phyloP scores from a whole-genome alignment of 2,113 vertebrate species.

The Caracal caracal region DNA sequence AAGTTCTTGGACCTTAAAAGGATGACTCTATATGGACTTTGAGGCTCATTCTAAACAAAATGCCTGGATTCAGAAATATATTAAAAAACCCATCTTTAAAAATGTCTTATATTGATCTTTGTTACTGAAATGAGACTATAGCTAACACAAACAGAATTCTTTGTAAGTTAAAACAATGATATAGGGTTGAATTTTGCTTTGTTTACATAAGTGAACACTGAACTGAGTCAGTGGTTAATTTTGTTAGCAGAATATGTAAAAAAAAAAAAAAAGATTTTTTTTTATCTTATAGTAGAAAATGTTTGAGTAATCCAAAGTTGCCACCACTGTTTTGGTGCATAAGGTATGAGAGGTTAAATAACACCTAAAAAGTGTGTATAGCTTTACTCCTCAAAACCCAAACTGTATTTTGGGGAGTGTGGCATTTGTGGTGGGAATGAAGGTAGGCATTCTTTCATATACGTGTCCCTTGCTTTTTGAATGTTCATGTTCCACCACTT shows the following conservation, averaged over 20 bases:
- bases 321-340: slow-evolving; percentile 50
- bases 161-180: slow-evolving; percentile 77
- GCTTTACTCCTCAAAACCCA: background rate
- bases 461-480: background rate
- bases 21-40: background rate
- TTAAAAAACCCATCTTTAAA: slow-evolving; percentile 10
- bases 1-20: background rate
- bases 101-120: background rate
- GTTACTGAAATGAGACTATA: slow-evolving; percentile 68
- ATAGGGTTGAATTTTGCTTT: slow-evolving; percentile 63
- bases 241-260: slow-evolving; percentile 76
- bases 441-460: background rate
- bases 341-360: background rate
- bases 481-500: background rate
- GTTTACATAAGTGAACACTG: slow-evolving; percentile 58
- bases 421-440: rapidly evolving
- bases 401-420: background rate
- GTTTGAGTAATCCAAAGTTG: background rate
- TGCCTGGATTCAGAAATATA: background rate
- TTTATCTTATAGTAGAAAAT: slow-evolving; percentile 26
- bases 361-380: background rate
- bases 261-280: background rate
- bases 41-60: background rate
- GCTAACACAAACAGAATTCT: slow-evolving; percentile 80
- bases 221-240: slow-evolving; percentile 75